Evolutionary conservation across 2,797 vertebrate genomes (phyloP).

Genomic region (Trichosurus vulpecula): DNA sequence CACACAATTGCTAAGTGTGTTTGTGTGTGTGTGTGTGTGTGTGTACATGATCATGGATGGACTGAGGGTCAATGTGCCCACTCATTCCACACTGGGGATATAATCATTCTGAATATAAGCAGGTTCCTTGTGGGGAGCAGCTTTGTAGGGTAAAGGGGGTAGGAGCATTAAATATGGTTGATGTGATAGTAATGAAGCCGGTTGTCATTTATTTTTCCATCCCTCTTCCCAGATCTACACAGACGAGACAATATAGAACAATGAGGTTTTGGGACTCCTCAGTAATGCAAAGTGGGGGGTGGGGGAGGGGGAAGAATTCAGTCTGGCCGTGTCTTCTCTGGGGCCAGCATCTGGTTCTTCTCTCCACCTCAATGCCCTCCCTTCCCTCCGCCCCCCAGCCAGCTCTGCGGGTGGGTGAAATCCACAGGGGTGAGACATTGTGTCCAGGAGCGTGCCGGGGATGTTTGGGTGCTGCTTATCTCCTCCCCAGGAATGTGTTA

Average conservation of each 20-base stretch:
- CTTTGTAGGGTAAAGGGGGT: background rate
- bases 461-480: slow-evolving; percentile 77
- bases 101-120: background rate
- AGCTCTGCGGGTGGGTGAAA: slow-evolving; percentile 68
- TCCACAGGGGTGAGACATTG: slow-evolving; percentile 58
- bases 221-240: background rate
- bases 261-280: background rate
- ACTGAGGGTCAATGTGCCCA: background rate
- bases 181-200: background rate
- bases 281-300: background rate
- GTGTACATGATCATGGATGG: background rate
- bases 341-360: background rate
- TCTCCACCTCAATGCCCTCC: background rate
- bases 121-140: background rate
- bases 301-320: background rate
- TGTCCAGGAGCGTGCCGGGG: slow-evolving; percentile 66
- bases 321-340: slow-evolving; percentile 44
- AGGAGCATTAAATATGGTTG: background rate
- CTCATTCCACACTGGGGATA: background rate
- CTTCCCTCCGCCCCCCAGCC: slow-evolving; percentile 7
- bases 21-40: background rate
- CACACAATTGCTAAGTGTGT: background rate
- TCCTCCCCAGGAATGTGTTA: slow-evolving; percentile 72
- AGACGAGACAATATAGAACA: slow-evolving; percentile 6
- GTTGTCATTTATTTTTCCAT: background rate